Evolutionary conservation across 2,888 invertebrate genomes (phyloP), one percentile per base, ranked within the genome.

Genomic region (Dolichomitus sp.): DNA sequence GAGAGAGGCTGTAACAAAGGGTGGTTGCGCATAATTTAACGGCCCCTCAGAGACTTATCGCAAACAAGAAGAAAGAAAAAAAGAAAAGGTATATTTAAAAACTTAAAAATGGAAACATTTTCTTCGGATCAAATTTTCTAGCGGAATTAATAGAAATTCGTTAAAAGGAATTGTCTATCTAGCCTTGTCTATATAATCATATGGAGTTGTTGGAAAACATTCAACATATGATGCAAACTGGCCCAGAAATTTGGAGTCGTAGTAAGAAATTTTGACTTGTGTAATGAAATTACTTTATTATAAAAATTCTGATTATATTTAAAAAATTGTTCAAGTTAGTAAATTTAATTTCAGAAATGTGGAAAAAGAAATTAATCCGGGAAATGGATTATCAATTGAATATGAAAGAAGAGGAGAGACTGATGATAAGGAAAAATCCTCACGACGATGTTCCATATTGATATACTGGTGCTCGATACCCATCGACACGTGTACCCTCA

Each of bases 1-100:
- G 59, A 59, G 45, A 42, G 57, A 27, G 57, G 17, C 59, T 52
- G 65, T 76, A 54, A 80, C 83, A 83, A 76, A 83, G 80, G 78
- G 61, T 75, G 75, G 54, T 83, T 83, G 79, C 66, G 75, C 81
- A 83, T 83, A 80, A 80, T 77, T 83, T 80, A 80, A 81, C 77
- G 17, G 63, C 66, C 66, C 66, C 70, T 78, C 54, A 59, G 23
- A 52, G 66, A 66, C 61, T 63, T 52, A 80, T 80, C 73, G 63
- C 48, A 14, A 48, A 48, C 68, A 69, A 66, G 68, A 68, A 54
- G n/a, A 37, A 61, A 23, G 11, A 63, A 57, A 17, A 65, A 57
- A 40, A n/a, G 17, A 30, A 17, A 42, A 66, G 57, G 40, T 9
- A 37, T n/a, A 30, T 45, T 6, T 17, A 11, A 63, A 45, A 40